Conservation (phyloP, 1,140 invertebrate genomes). For the Dendroctonus valens region DNA sequence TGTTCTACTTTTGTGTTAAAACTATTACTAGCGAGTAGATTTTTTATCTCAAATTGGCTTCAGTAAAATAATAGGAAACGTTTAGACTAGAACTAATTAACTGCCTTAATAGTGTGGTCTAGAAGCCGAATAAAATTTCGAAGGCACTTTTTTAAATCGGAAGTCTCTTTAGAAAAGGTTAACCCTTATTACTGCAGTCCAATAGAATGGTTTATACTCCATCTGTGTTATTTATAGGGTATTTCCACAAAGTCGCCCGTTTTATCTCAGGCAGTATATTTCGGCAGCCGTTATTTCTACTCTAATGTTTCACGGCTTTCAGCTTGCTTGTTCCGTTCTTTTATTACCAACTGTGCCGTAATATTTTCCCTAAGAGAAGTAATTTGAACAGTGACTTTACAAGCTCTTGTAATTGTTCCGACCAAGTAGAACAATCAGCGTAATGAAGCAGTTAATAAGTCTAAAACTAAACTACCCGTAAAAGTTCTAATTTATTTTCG, state of each 20-base stretch:
- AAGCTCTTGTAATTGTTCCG: slow-evolving; percentile 32
- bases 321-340: slow-evolving; percentile 20
- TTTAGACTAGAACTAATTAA: background rate
- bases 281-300: slow-evolving; percentile 20
- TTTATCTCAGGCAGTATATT: slow-evolving; percentile 19
- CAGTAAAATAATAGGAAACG: too few species aligned
- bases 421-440: slow-evolving; percentile 33
- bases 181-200: slow-evolving; percentile 13
- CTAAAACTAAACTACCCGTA: background rate
- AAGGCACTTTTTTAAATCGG: background rate
- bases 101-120: background rate
- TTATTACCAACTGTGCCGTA: slow-evolving; percentile 19
- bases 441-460: slow-evolving; percentile 38
- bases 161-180: slow-evolving; percentile 7
- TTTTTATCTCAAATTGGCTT: too few species aligned
- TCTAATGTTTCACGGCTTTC: slow-evolving; percentile 21
- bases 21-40: too few species aligned
- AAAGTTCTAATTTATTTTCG: too few species aligned
- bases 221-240: slow-evolving; percentile 17
- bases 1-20: too few species aligned
- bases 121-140: background rate
- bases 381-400: slow-evolving; percentile 28
- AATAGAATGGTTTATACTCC: slow-evolving; percentile 4
- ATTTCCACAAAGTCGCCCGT: slow-evolving; percentile 15
- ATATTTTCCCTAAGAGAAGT: slow-evolving; percentile 21